Base-by-base conservation (phyloP, 2,113 vertebrate genomes). In the Osmerus eperlanus region DNA sequence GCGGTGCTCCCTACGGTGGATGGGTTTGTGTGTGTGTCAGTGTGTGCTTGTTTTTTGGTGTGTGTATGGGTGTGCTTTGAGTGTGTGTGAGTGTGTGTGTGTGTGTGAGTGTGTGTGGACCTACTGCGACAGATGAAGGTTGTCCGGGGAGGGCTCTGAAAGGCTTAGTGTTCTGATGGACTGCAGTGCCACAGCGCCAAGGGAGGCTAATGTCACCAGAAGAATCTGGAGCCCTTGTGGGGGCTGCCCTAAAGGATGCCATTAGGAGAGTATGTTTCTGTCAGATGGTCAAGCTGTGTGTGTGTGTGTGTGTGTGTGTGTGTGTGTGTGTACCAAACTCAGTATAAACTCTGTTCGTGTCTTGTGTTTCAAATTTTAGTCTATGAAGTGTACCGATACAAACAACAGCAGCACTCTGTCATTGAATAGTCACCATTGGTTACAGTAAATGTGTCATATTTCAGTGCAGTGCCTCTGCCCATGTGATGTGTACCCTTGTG, bases 61-160 rank as follows among this genome's bases (percentile, higher is more conserved):
- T 36, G 32, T 36, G n/a, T n/a, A n/a, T n/a, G n/a, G n/a, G n/a
- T n/a, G n/a, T n/a, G n/a, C n/a, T n/a, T n/a, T n/a, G n/a, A n/a
- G 32, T 59, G 68, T 36, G 54, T 41, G 28, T 2, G 16, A 41
- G 25, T 21, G 28, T 59, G 16, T 59, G 32, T 36, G 32, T 59
- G 68, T 36, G 54, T 41, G 28, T 2, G 16, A 41, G 25, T 21
- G 28, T 59, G 16, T 59, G 29, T 59, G 16, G 7, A 54, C 36
- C 19, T 9, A 76, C 23, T 14, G 62, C 16, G 71, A 58, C 67
- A 59, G 72, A 56, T 80, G 78, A 72, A 81, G 74, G 84, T 77
- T 77, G 78, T 79, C 28, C 63, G 12, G 29, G 28, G 2, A 29
- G 63, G 63, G 6, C 61, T 32, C 14, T 78, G 54, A 82, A 79